These are phyloP conservation scores for Gobio occitaniae DNA, from an alignment of 2,797 vertebrate species.

Conservation along the genomic window DNA sequence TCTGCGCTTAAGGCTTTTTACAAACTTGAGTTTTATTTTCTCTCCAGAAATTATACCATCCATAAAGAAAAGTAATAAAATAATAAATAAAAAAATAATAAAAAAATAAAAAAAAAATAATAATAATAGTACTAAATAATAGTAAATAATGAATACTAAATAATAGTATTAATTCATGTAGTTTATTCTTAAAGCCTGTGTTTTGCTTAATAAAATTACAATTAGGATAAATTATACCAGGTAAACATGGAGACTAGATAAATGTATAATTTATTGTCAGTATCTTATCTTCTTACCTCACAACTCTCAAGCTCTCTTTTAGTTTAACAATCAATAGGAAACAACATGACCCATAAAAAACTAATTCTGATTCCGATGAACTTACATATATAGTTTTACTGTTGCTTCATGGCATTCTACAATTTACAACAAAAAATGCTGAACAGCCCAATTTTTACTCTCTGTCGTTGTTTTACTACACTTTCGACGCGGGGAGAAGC, in stretches of 20 bases:
- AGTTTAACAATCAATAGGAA: not conserved
- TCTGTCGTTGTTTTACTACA: not conserved
- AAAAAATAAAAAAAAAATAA: too few relatives aligned
- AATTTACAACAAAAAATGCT: not conserved
- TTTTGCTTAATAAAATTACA: not conserved
- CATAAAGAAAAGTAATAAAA: too few relatives aligned
- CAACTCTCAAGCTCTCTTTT: not conserved
- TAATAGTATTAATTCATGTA: not conserved
- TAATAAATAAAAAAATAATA: too few relatives aligned
- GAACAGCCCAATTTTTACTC: not conserved
- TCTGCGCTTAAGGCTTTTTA: not conserved
- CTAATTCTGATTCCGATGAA: not conserved
- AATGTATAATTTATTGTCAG: not conserved
- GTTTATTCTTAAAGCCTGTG: not conserved
- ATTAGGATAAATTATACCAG: not conserved
- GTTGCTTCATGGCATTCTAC: not conserved
- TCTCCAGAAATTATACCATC: not conserved
- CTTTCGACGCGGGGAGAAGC: too few relatives aligned
- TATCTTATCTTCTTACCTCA: not conserved
- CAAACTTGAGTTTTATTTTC: not conserved
- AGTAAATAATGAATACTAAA: not conserved
- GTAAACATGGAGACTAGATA: not conserved
- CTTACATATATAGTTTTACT: not conserved
- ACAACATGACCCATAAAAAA: not conserved
- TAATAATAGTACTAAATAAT: not conserved